Base-by-base conservation (phyloP, 2,888 invertebrate genomes). In the Prostheceraeus crozeri region DNA sequence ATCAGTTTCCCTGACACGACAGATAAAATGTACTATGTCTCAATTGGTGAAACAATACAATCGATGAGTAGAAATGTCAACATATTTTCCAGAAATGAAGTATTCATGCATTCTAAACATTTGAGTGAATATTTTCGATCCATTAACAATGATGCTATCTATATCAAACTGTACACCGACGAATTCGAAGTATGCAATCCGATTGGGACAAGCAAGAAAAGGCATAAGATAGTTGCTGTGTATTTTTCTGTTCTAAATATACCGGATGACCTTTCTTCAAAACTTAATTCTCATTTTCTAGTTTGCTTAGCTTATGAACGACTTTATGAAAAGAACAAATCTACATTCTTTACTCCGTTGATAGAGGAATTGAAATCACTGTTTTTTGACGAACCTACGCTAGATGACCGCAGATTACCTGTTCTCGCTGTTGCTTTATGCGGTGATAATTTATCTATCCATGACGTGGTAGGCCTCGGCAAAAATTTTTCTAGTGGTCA, bases 151-250 rank as follows among this genome's bases (percentile, higher is more conserved):
- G 14, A 40, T 40, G 40, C 40, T 4, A 14, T 40, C 19, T 40
- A 40, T 23, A 40, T 40, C 8, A 40, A 40, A 14, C 40, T 40
- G 6, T 40, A 40, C 19, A 16, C 40, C n/a, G 6, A 40, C 19
- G 40, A 40, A 40, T 40, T 40, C 19, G 40, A 40, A 40, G 40
- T 40, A 4, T 40, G 40, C n/a, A 40, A 40, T 14, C n/a, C n/a
- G 8, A 40, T n/a, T n/a, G n/a, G 40, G 14, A 16, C 40, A 8
- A 16, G 14, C 19, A 40, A n/a, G 21, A 40, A 40, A 40, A 40
- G 6, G 21, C 40, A 40, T 23, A 40, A 40, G 40, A 19, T 40
- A 4, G 40, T 40, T 6, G 40, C 40, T 8, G 40, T 40, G 6
- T 40, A 40, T 23, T 40, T 40, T 40, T 8, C 40, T 8, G 21